Evolutionary conservation across 1,140 invertebrate species (phyloP).

Genomic region (Orchestia grillus): DNA sequence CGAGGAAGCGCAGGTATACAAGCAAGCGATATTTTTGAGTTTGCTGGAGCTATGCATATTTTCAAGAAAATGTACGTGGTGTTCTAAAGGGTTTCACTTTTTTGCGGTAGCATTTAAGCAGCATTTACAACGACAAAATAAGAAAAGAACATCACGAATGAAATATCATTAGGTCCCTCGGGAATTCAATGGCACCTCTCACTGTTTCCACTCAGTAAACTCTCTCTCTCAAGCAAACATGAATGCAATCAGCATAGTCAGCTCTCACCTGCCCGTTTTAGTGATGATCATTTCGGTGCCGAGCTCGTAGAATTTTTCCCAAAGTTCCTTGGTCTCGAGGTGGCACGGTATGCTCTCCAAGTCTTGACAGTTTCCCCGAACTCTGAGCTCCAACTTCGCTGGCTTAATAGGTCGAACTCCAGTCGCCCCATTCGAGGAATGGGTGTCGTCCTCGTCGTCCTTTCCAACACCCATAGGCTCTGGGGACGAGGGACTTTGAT

Average conservation of each 20-base stretch:
- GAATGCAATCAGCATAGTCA: background rate
- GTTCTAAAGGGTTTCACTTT: background rate
- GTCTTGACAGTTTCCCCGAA: slow-evolving; percentile 74
- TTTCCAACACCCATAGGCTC: slow-evolving; percentile 57
- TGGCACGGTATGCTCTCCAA: slow-evolving; percentile 70
- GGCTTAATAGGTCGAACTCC: slow-evolving; percentile 54
- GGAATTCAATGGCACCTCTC: no score
- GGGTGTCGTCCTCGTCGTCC: slow-evolving; percentile 43
- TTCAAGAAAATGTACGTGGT: background rate
- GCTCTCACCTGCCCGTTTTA: slow-evolving; percentile 91
- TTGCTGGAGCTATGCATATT: background rate
- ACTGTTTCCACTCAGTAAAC: no score
- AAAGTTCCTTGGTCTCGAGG: slow-evolving; percentile 79
- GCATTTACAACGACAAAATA: background rate
- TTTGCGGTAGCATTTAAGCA: background rate
- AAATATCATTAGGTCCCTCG: no score
- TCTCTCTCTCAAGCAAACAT: no score
- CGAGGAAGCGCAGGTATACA: background rate
- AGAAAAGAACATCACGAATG: no score
- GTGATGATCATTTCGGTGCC: slow-evolving; percentile 99
- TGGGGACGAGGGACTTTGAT: slow-evolving; percentile 60
- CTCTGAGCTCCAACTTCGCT: slow-evolving; percentile 64
- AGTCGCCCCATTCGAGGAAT: background rate
- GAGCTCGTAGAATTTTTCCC: slow-evolving; percentile 94
- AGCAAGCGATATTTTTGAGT: background rate